A percentile compares a stretch with the other conserved stretches of the same genome.
phyloP scores from a whole-genome alignment of 2,888 invertebrate genomes.

The Masnerella sp. region DNA sequence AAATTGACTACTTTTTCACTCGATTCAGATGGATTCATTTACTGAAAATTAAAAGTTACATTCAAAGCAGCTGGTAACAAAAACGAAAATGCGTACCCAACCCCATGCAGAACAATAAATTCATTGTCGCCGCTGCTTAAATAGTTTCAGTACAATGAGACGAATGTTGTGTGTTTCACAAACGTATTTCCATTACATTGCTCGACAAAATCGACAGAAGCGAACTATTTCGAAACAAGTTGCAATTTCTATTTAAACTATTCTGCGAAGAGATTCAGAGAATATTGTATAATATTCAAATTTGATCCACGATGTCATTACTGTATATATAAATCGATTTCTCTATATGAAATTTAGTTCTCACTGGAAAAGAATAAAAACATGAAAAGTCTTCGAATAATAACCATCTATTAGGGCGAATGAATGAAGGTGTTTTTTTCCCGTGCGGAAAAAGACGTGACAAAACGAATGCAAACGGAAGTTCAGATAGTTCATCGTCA shows the following conservation, averaged over 20 bases:
- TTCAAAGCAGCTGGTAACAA: too few species aligned
- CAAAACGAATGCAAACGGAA: too few species aligned
- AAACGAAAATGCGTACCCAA: too few species aligned
- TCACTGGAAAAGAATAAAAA: slow-evolving; percentile 3
- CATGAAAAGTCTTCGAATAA: too few species aligned
- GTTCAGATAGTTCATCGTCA: slow-evolving; percentile 14
- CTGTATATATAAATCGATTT: too few species aligned
- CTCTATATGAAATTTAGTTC: too few species aligned
- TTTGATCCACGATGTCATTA: slow-evolving; percentile 20
- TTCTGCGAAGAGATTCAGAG: slow-evolving; percentile 33
- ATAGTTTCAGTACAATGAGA: slow-evolving; percentile 22
- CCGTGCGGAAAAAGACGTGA: too few species aligned
- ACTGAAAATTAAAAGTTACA: too few species aligned
- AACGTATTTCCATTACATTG: slow-evolving; percentile 22
- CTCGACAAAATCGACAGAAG: slow-evolving; percentile 29
- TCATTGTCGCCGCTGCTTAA: slow-evolving; percentile 17
- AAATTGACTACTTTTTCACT: too few species aligned
- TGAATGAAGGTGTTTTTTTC: too few species aligned
- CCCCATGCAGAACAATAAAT: slow-evolving; percentile 10
- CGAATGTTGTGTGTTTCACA: slow-evolving; percentile 13
- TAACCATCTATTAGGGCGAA: too few species aligned
- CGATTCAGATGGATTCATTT: too few species aligned
- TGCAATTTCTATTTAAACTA: slow-evolving; percentile 38
- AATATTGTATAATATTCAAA: slow-evolving; percentile 35
- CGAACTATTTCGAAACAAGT: slow-evolving; percentile 28